Percentiles rank a stretch among this genome's conserved stretches.
Evolutionary conservation across 2,113 vertebrate species (phyloP).

Genomic region (Anguilla rostrata): DNA sequence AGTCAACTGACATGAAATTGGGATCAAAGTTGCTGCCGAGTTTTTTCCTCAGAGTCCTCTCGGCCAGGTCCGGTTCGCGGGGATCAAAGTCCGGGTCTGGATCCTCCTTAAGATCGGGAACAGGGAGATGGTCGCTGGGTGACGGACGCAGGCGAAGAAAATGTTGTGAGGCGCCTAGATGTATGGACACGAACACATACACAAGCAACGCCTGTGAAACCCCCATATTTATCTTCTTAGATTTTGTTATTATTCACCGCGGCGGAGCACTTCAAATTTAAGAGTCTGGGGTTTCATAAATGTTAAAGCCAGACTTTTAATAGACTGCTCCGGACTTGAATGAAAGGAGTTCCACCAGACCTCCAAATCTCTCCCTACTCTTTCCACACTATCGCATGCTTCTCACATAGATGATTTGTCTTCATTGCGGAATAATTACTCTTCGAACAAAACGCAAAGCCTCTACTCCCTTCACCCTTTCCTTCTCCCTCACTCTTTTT

Average conservation of each 20-base stretch:
- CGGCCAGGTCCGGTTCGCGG: constrained; percentile 85
- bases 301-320: constrained; percentile 85
- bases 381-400: constrained; percentile 21
- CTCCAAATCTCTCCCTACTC: constrained; percentile 14
- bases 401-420: not conserved
- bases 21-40: constrained; percentile 86
- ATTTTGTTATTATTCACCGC: constrained; percentile 54
- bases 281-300: constrained; percentile 78
- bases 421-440: constrained; percentile 21
- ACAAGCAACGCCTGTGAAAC: constrained; percentile 74
- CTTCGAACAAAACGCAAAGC: constrained; percentile 47
- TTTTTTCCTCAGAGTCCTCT: constrained; percentile 83
- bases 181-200: constrained; percentile 73
- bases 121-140: constrained; percentile 82
- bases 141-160: constrained; percentile 81
- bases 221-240: constrained; percentile 68
- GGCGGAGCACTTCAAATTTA: constrained; percentile 62
- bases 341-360: constrained; percentile 67
- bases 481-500: constrained; percentile 53
- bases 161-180: constrained; percentile 73
- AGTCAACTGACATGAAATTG: constrained; percentile 81
- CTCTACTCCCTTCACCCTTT: constrained; percentile 46
- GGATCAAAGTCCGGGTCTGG: constrained; percentile 89
- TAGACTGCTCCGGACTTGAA: constrained; percentile 76
- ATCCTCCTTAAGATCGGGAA: constrained; percentile 82